Conservation (phyloP, 1,140 invertebrate species). For the Drosophila willistoni region DNA sequence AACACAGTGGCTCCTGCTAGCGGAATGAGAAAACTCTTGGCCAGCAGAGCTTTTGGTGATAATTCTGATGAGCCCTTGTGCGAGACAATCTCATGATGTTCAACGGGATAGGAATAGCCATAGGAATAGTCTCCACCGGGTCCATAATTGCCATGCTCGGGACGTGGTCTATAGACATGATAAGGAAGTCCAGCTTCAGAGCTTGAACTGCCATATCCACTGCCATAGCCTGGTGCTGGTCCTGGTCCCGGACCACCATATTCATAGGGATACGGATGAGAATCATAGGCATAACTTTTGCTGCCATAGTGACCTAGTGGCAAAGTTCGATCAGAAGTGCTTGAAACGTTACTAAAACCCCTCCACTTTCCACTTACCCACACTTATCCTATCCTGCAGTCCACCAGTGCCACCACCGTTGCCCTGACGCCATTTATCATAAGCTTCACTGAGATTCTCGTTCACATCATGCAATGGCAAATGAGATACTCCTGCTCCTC, state of each 20-base stretch:
- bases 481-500: background rate
- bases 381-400: conserved; percentile 67
- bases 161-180: conserved; percentile 63
- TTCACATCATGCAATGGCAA: conserved; percentile 37
- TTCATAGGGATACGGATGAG: conserved; percentile 53
- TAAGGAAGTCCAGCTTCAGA: conserved; percentile 65
- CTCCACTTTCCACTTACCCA: conserved; percentile 55
- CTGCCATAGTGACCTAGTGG: conserved; percentile 54
- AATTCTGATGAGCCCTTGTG: conserved; percentile 68
- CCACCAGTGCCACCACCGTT: background rate
- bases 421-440: conserved; percentile 64
- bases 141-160: conserved; percentile 51
- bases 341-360: background rate
- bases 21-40: conserved; percentile 87
- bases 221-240: conserved; percentile 46
- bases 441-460: conserved; percentile 66
- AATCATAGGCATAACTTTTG: conserved; percentile 53
- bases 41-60: conserved; percentile 72
- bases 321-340: background rate
- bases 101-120: conserved; percentile 36
- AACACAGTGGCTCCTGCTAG: conserved; percentile 90
- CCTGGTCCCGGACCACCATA: conserved; percentile 46
- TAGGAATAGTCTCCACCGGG: conserved; percentile 69
- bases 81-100: conserved; percentile 61
- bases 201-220: conserved; percentile 46